Base-by-base conservation (phyloP, 2,113 vertebrate species). In the Pithys albifrons region DNA sequence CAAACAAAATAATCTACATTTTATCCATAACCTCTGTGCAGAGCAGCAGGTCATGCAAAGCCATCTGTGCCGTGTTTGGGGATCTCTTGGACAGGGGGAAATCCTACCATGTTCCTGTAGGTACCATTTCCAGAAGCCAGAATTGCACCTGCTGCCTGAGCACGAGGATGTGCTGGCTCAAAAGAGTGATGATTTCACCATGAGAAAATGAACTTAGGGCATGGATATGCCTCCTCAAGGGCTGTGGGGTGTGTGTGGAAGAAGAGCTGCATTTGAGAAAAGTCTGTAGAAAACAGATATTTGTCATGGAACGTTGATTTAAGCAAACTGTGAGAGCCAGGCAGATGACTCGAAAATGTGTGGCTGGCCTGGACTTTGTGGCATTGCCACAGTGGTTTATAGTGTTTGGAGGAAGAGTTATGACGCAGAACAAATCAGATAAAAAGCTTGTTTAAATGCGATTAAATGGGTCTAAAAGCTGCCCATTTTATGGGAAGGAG, bases 401-500 rank as follows among this genome's bases (percentile, higher is more conserved):
- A 69, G 83, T 35, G 65, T 89, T 94, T 80, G 87, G 77, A 93
- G 51, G 74, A 64, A 91, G 92, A 89, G 54, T 88, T 95, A 93
- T 92, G 92, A 95, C 27, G 87, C 94, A 96, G 81, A 96, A 96
- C 88, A 87, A 96, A 96, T 87, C 88, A 95, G 91, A 94, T 95
- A 91, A 91, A 96, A 97, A 94, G 66, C 85, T 90, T 85, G 65
- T 92, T 95, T 88, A 78, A 95, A 76, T 90, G 91, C 54, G 69
- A 93, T 85, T 89, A 93, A 95, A 95, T 11, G 73, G 74, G 73
- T 64, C 86, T 91, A 94, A 94, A 96, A 91, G 79, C 88, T 96
- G 89, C 77, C 80, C 78, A 43, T 93, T 95, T 96, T 81, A 85
- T 93, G 77, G 54, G 70, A 94, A 79, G 72, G 84, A 94, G 81